These are phyloP conservation scores for Medauroidea extradentata DNA, from an alignment of 1,140 invertebrate genomes.

Conservation along the genomic window DNA sequence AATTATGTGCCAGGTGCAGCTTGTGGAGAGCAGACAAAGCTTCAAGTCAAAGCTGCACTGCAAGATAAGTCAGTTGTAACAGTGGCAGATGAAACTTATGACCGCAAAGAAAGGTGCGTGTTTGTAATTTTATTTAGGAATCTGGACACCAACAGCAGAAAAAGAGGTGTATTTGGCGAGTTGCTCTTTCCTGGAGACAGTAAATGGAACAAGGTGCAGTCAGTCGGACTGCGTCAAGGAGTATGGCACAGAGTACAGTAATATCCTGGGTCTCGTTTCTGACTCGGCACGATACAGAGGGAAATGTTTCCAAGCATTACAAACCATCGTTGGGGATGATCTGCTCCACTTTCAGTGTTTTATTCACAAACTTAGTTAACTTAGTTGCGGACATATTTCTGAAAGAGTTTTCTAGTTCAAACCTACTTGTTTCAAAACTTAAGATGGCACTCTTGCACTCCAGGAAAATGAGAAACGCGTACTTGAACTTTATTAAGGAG, in stretches of 20 bases:
- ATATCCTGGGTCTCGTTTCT: slow-evolving; percentile 4
- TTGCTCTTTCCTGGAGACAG: background rate
- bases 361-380: slow-evolving; percentile 10
- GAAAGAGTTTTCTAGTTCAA: too few species aligned
- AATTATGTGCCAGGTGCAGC: slow-evolving; percentile 5
- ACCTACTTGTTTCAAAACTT: too few species aligned
- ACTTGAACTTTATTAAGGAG: too few species aligned
- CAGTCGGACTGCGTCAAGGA: background rate
- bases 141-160: background rate
- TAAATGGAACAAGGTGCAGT: background rate
- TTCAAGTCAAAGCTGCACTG: background rate
- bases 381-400: background rate
- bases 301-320: slow-evolving; percentile 5
- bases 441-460: too few species aligned
- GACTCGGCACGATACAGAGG: slow-evolving; percentile 6
- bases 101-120: background rate
- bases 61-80: background rate
- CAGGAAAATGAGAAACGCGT: too few species aligned
- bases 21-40: background rate
- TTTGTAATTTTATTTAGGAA: slow-evolving; percentile 2
- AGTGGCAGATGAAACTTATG: slow-evolving; percentile 2
- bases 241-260: slow-evolving; percentile 1
- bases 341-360: slow-evolving; percentile 5
- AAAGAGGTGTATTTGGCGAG: slow-evolving; percentile 3
- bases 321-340: background rate